phyloP scores from a whole-genome alignment of 2,113 vertebrate genomes.

The Cephalopterus ornatus region DNA sequence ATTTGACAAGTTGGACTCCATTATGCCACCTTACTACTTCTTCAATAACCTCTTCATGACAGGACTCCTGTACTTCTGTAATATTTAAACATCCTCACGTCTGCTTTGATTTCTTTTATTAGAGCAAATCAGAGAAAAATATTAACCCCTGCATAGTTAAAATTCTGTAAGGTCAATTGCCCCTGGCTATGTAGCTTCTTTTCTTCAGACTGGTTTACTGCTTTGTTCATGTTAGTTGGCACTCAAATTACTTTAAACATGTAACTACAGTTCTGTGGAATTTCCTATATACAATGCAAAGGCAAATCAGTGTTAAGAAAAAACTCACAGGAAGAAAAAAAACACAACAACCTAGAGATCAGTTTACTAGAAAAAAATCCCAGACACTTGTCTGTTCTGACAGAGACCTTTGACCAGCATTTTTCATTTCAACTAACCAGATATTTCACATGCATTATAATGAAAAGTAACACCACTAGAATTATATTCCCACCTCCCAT shows the following conservation, averaged over 20 bases:
- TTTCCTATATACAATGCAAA: neutral
- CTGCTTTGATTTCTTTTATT: constrained; percentile 6
- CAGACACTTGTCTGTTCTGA: neutral
- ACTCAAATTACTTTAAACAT: neutral
- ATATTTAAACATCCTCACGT: neutral
- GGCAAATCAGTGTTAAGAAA: neutral
- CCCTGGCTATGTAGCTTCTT: neutral
- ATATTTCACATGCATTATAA: neutral
- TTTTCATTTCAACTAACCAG: neutral
- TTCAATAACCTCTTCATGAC: neutral
- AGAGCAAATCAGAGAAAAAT: neutral
- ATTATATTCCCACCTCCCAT: rapidly evolving
- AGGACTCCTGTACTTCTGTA: neutral
- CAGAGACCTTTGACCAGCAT: neutral
- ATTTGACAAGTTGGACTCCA: neutral
- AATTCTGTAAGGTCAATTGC: constrained; percentile 11
- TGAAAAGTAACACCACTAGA: neutral
- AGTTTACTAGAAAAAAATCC: neutral
- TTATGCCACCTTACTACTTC: neutral
- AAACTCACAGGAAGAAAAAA: neutral
- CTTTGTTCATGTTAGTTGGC: neutral
- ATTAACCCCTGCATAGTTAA: neutral
- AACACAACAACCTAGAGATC: neutral
- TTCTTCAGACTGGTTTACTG: neutral
- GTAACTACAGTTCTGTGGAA: neutral